Evolutionary conservation across 2,888 invertebrate genomes (phyloP), one percentile per base, ranked within the genome.

Genomic region (Plagodis pulveraria): DNA sequence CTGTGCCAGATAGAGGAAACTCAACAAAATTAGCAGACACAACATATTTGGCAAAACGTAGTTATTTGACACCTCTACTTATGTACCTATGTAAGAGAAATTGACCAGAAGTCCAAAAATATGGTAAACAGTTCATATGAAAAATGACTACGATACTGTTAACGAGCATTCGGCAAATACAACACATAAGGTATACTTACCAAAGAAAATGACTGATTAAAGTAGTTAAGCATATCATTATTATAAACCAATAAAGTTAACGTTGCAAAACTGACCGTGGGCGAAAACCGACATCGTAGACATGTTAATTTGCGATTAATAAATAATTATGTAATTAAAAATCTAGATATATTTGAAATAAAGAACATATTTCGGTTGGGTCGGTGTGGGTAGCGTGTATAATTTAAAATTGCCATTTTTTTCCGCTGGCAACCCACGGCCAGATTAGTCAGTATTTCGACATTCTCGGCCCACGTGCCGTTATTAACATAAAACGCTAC

Each of bases 401-500:
- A 90, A 91, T 91, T 90, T 88, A 83, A 92, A 92, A 91, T 92
- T 89, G 91, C 87, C 89, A 90, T 90, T 91, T 91, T 40, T 87
- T 87, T 87, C 79, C 76, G 75, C 73, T 75, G 83, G 77, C 89
- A 81, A 77, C 91, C 91, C 91, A 92, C 91, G 84, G 78, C 70
- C 77, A 74, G 86, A 86, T 92, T 92, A 92, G 89, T 92, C 91
- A 91, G 91, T 85, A 84, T 90, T 91, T 91, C 91, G 88, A 89
- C 91, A 92, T 89, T 82, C 79, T 65, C 84, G 72, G 79, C 91
- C 90, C 84, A 89, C 91, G 80, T 78, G 79, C 70, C 62, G 63
- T 84, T 89, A 91, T 90, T 90, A 89, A 90, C 91, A 91, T 91
- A 91, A 91, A 92, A 86, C 80, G 83, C 80, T 78, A 90, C 89